Evolutionary conservation across 2,888 invertebrate genomes (phyloP), one percentile per base, ranked within the genome.

Genomic region (Microchrysa polita): DNA sequence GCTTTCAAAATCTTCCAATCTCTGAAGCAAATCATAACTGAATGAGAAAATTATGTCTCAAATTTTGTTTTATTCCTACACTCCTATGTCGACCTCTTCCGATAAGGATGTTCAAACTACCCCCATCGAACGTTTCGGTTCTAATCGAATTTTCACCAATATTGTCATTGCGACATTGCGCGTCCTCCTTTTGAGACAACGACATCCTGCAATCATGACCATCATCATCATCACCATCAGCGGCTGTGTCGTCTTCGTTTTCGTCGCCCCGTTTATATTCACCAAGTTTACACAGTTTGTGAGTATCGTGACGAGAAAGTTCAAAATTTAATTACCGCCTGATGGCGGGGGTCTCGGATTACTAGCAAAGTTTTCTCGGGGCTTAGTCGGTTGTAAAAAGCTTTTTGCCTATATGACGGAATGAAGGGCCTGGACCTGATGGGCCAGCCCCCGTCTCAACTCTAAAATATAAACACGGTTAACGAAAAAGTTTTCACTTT

Each of bases 271-370:
- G 61, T 61, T 67, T 40, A 57, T 34, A 67, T 44, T 67, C 48
- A 61, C 61, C 22, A 20, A 69, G 53, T 34, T 5, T 57, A 59
- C 23, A n/a, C 59, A 72, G 72, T 53, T 73, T 55, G 63, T 55
- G 73, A 73, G 65, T 65, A 73, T 42, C 57, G 42, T 73, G 65
- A 60, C 73, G 61, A 65, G 53, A 53, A 65, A 73, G 65, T 73
- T 73, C 34, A 65, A 61, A 73, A 73, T 73, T 73, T 73, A 73
- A 73, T 73, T 73, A 73, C 57, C 69, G 69, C 55, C 65, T 73
- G 73, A 63, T 57, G 65, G 73, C 48, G 65, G 55, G n/a, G 65
- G 73, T 65, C 55, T 73, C 40, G 73, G 73, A 73, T 73, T 73
- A 73, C 73, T 63, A 63, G 65, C 27, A 73, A 73, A 73, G 61